These are phyloP conservation scores for Xestia xanthographa DNA, from an alignment of 2,888 invertebrate genomes.

Conservation along the genomic window DNA sequence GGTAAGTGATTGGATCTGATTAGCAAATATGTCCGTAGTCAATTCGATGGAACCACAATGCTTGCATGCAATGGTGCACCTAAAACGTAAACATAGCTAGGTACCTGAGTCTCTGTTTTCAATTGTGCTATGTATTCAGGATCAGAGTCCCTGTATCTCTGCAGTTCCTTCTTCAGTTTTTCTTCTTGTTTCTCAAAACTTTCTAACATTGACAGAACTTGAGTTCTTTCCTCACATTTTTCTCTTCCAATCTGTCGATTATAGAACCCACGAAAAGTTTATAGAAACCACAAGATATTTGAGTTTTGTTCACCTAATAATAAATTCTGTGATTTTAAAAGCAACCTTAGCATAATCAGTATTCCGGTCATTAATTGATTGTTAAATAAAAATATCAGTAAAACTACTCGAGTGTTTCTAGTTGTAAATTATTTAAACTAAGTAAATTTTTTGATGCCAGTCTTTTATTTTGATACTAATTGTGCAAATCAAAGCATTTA, in stretches of 20 bases:
- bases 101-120: slow-evolving; percentile 91
- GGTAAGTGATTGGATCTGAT: background rate
- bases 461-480: too few species aligned
- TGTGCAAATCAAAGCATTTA: too few species aligned
- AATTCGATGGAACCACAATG: background rate
- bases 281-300: background rate
- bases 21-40: background rate
- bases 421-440: too few species aligned
- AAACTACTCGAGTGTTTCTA: too few species aligned
- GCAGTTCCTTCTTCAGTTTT: slow-evolving; percentile 90
- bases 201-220: slow-evolving; percentile 89
- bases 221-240: slow-evolving; percentile 88
- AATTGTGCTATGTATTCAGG: slow-evolving; percentile 93
- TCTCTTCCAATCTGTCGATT: slow-evolving; percentile 90
- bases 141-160: slow-evolving; percentile 93
- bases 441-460: too few species aligned
- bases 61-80: background rate
- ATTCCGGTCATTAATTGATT: too few species aligned
- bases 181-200: slow-evolving; percentile 88
- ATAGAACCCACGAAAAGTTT: too few species aligned
- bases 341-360: background rate
- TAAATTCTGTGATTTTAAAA: background rate
- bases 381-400: too few species aligned
- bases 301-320: background rate
- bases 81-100: background rate